These are phyloP conservation scores for Synergus japonicus DNA, from an alignment of 2,888 invertebrate genomes.

Conservation along the genomic window DNA sequence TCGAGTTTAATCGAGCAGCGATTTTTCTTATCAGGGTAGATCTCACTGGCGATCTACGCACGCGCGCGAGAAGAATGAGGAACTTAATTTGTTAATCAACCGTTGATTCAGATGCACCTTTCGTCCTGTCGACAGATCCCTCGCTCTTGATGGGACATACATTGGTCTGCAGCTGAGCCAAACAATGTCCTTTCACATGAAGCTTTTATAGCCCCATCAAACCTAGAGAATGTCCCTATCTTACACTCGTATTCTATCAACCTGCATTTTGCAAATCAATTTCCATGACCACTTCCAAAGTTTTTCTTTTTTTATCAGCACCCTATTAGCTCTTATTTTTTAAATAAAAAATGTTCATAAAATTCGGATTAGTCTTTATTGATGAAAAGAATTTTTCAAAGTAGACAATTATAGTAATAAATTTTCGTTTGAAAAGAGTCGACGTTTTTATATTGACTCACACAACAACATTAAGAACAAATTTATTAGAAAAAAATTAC, in stretches of 20 bases:
- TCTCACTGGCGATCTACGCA: slow-evolving; percentile 62
- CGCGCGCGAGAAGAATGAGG: slow-evolving; percentile 70
- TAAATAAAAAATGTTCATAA: no score
- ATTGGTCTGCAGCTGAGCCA: slow-evolving; percentile 74
- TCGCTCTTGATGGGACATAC: slow-evolving; percentile 60
- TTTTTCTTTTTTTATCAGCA: no score
- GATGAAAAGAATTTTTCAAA: no score
- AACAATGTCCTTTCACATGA: slow-evolving; percentile 77
- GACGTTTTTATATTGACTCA: no score
- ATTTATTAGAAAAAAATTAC: no score
- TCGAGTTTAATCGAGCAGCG: slow-evolving; percentile 55
- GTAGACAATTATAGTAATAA: no score
- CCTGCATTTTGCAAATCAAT: slow-evolving; percentile 24
- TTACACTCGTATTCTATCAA: slow-evolving; percentile 6
- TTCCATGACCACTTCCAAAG: neutral
- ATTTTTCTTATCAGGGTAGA: slow-evolving; percentile 65
- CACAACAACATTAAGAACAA: no score
- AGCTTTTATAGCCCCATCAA: slow-evolving; percentile 75
- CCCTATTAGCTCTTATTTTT: no score
- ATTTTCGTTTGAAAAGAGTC: no score
- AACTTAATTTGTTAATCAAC: slow-evolving; percentile 76
- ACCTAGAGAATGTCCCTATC: slow-evolving; percentile 40
- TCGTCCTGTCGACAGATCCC: slow-evolving; percentile 61
- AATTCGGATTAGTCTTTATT: no score
- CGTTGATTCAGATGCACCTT: slow-evolving; percentile 76